These are phyloP conservation scores for Scrobipalpa costella DNA, from an alignment of 2,888 invertebrate genomes.

Conservation along the genomic window DNA sequence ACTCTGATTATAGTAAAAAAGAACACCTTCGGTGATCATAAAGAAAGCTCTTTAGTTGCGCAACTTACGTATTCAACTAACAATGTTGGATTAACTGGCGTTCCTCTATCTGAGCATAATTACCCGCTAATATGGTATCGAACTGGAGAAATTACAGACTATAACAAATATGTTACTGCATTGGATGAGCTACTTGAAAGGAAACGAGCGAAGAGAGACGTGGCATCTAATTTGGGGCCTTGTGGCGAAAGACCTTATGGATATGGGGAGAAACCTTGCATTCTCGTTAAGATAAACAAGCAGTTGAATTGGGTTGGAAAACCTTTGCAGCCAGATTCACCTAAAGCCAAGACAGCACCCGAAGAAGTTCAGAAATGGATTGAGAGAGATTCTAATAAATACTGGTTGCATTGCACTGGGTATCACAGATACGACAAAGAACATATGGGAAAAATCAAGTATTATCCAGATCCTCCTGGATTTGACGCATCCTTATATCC, in stretches of 20 bases:
- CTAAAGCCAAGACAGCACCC: constrained; percentile 45
- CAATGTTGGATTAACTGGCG: constrained; percentile 62
- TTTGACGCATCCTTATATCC: constrained; percentile 59
- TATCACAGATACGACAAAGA: constrained; percentile 63
- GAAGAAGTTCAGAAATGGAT: constrained; percentile 55
- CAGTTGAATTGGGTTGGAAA: constrained; percentile 60
- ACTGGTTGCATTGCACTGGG: constrained; percentile 66
- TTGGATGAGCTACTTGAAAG: constrained; percentile 53
- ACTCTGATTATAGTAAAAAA: constrained; percentile 48
- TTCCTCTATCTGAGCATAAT: constrained; percentile 53
- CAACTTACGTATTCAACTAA: constrained; percentile 49
- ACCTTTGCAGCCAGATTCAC: constrained; percentile 50
- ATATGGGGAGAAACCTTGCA: constrained; percentile 63
- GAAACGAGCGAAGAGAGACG: constrained; percentile 45
- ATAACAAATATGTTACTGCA: constrained; percentile 57
- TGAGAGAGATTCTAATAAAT: constrained; percentile 45
- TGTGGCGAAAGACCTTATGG: constrained; percentile 64
- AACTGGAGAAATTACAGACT: constrained; percentile 46
- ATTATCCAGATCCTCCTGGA: constrained; percentile 70
- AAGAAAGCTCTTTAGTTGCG: not conserved
- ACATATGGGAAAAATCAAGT: constrained; percentile 61
- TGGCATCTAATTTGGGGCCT: constrained; percentile 52
- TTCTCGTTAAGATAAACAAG: constrained; percentile 66
- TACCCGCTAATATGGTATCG: constrained; percentile 64
- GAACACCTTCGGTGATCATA: too few species aligned